Evolutionary conservation across 2,797 vertebrate species (phyloP), one percentile per base, ranked within the genome.

Genomic region (Notolabrus celidotus): DNA sequence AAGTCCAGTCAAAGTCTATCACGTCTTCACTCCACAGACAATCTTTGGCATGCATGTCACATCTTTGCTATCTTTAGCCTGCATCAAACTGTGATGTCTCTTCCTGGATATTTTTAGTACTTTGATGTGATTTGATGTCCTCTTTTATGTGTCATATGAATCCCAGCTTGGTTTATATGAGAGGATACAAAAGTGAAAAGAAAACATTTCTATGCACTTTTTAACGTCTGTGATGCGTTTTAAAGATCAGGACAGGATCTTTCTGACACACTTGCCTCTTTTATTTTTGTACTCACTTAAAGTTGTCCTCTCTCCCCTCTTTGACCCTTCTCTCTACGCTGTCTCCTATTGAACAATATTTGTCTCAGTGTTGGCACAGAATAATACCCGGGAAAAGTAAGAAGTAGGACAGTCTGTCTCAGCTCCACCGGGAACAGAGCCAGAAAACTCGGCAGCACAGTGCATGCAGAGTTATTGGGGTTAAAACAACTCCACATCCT

Each of bases 361-460:
- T 12, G 58, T 69, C 55, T 69, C 31, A 9, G 36, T 74, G 53
- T 38, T 74, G 58, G 56, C 71, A 68, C 25, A 75, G 33, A 85
- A 56, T 52, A 66, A 74, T 59, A 42, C 61, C 49, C 66, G 16
- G 42, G 56, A 56, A 54, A 81, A 73, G 46, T 31, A 61, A 82
- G 73, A 88, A 89, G 68, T 84, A 66, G 81, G 81, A 58, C 83
- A 80, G 65, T 45, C 50, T 51, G 60, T 71, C 77, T 81, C 63
- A 41, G 73, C 77, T 86, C 79, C 74, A 71, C 49, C 84, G 79
- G 83, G 87, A 83, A n/a, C 20, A 11, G 51, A 79, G 73, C 73
- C 84, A 71, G 42, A 61, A 67, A 76, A 57, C 65, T 67, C 66
- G 58, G 45, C 46, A 43, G 64, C 57, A 55, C 38, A 15, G 39